Evolutionary conservation across 2,113 vertebrate species (phyloP), one percentile per base, ranked within the genome.

Genomic region (Phyllostomus discolor): DNA sequence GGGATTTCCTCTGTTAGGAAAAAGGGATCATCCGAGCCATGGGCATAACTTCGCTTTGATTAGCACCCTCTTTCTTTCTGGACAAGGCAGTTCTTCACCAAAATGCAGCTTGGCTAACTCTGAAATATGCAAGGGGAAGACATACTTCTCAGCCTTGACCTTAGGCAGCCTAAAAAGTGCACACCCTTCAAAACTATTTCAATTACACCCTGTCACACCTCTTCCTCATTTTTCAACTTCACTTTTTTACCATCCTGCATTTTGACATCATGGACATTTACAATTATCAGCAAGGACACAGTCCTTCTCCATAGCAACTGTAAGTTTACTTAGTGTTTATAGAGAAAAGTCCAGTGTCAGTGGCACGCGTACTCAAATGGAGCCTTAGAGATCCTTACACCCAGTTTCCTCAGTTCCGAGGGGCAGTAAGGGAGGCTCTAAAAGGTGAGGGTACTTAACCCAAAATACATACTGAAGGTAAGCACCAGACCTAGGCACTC

Each of bases 191-290:
- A 97, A 98, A 98, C 59, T 90, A 98, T 96, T 94, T 87, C 95
- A 97, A 91, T 96, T 96, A 88, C 2, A 85, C 96, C 97, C 98
- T 96, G 95, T 97, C 97, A 96, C 95, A 86, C 96, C 98, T 95
- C 98, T 98, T 99, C 98, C 98, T 98, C 98, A 98, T 98, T 98
- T 97, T 98, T 98, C 96, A 98, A 98, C 97, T 98, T 98, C 97
- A 97, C 98, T 97, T 96, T 97, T 97, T 98, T 95, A 82, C 89
- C 10, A 0, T 84, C 75, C 95, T 95, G 94, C 90, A 90, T 96
- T 97, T 98, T 92, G 2, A 96, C 96, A 98, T 98, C 94, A 96
- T 97, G 96, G 0, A 4, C 95, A 96, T 96, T 10, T 46, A 92
- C 87, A 91, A 1, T 93, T 90, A 94, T 87, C 93, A 97, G 93